Evolutionary conservation across 2,888 invertebrate species (phyloP), one percentile per base, ranked within the genome.

Genomic region (Melanotus villosus): DNA sequence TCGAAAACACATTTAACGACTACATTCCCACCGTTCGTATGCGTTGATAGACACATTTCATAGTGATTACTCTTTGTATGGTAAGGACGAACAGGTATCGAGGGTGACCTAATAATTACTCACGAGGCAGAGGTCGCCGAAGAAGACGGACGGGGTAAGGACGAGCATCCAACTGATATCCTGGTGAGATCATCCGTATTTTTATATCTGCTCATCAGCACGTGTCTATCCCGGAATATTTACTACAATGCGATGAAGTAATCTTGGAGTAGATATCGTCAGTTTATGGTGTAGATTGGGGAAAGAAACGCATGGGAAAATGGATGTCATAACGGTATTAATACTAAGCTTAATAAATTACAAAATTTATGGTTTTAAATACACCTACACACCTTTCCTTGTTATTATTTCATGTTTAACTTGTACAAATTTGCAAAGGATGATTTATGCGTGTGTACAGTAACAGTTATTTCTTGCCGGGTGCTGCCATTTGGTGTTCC

Each of bases 71-170:
- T 36, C 12, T 52, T 41, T 45, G n/a, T 52, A 65, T 60, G 47
- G 63, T 66, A 50, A 54, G 69, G 67, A 43, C 63, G 65, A 72
- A 68, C 70, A 73, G 71, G 70, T 74, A 70, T 65, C 47, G 64
- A 72, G 67, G 74, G 68, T 73, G 74, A 74, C 73, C 70, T 70
- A 73, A 74, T 70, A 70, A 66, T 71, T 74, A 70, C 71, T 72
- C 71, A 74, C 68, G 70, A 71, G 62, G 34, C 62, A 71, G 72
- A 72, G 71, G 71, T 71, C 68, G 69, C 36, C 47, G 41, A 59
- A 38, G 52, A 52, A 52, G 52, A 38, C 50, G 47, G 56, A 23
- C 58, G 69, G 65, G 70, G 57, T 66, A 59, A 68, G 59, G 62
- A 56, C 43, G 52, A 60, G 12, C 14, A 47, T 56, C 54, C 45